A percentile compares a stretch with the other conserved stretches of the same genome.
Evolutionary conservation across 2,797 vertebrate genomes (phyloP).

Genomic region (Sebastes baramenuke): DNA sequence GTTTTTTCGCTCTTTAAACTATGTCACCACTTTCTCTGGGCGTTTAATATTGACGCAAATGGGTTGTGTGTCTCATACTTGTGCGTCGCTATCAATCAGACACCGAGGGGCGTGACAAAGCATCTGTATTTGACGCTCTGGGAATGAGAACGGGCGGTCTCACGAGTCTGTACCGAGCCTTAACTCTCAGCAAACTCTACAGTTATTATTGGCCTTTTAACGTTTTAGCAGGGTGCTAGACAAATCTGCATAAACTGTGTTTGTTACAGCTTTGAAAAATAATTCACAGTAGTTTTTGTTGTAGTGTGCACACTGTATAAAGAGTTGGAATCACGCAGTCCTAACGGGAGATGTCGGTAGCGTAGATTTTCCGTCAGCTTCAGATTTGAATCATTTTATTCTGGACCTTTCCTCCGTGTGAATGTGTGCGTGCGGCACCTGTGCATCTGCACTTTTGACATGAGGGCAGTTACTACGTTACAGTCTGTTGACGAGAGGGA

Average conservation of each 20-base stretch:
- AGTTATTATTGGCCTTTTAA: conserved; percentile 9
- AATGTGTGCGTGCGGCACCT: not conserved
- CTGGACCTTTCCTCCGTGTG: not conserved
- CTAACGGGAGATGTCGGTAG: not conserved
- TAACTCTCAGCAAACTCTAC: conserved; percentile 3
- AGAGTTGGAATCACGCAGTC: conserved; percentile 1
- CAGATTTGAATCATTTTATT: not conserved
- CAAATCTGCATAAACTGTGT: conserved; percentile 23
- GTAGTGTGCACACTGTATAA: conserved; percentile 32
- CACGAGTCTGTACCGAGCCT: conserved; percentile 25
- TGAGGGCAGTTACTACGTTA: conserved; percentile 13
- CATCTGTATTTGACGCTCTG: not conserved
- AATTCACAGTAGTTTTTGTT: conserved; percentile 18
- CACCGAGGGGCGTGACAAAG: not conserved
- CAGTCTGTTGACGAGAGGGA: conserved; percentile 15
- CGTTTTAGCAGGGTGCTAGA: conserved; percentile 33
- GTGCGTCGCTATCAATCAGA: too few relatives aligned
- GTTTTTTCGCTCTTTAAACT: too few relatives aligned
- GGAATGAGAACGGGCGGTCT: not conserved
- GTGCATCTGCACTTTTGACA: conserved; percentile 4
- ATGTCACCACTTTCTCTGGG: too few relatives aligned
- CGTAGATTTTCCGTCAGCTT: not conserved
- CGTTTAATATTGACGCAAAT: too few relatives aligned
- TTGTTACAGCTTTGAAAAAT: conserved; percentile 20
- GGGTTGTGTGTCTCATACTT: too few relatives aligned